Evolutionary conservation across 2,113 vertebrate genomes (phyloP).

Genomic region (Vicugna pacos): DNA sequence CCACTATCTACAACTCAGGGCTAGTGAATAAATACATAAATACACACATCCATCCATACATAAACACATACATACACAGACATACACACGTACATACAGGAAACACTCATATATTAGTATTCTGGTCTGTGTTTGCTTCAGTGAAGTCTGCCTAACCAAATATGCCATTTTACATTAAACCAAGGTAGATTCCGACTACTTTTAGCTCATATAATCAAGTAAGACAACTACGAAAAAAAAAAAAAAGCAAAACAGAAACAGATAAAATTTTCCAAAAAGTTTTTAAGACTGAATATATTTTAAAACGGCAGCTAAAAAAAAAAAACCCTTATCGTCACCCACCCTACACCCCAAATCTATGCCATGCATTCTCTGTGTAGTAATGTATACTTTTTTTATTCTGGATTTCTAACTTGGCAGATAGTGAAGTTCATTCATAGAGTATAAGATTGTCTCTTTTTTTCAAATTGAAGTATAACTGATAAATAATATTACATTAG

Average conservation of each 20-base stretch:
- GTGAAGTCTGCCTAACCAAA: not conserved
- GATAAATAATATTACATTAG: not conserved
- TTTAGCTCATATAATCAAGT: not conserved
- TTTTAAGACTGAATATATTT: not conserved
- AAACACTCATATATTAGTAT: not conserved
- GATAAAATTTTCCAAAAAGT: not conserved
- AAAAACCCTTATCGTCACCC: accelerated
- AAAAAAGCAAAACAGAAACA: not conserved
- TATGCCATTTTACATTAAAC: not conserved
- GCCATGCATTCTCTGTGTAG: not conserved
- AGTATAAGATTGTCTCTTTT: not conserved
- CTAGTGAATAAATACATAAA: not conserved
- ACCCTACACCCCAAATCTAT: not conserved
- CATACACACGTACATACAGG: not conserved
- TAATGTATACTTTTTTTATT: not conserved
- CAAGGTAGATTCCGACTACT: not conserved
- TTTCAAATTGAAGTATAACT: not conserved
- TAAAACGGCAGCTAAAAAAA: not conserved
- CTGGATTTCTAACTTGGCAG: not conserved
- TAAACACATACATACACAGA: not conserved
- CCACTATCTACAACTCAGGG: not conserved
- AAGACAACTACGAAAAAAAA: not conserved
- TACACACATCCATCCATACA: not conserved
- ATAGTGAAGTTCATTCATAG: not conserved
- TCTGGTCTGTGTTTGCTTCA: not conserved